Percentiles rank a stretch among this genome's conserved stretches.
phyloP scores from a whole-genome alignment of 2,888 invertebrate genomes.

The Heliconius aoede region DNA sequence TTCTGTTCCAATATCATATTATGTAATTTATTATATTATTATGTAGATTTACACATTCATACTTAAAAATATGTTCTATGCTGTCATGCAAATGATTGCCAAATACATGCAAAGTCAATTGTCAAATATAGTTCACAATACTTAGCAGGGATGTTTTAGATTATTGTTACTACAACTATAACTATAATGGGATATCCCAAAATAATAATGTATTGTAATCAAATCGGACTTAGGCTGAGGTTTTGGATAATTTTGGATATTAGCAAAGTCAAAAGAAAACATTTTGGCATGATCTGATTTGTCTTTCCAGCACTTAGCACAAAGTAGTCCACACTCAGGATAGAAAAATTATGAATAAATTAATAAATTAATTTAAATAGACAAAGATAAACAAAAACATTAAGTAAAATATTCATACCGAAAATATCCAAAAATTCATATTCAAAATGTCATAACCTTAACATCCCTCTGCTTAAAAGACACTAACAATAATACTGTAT shows the following conservation, averaged over 20 bases:
- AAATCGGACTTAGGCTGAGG: background rate
- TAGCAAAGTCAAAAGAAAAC: too few relatives aligned
- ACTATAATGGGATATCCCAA: background rate
- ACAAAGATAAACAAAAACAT: background rate
- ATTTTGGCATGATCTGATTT: too few relatives aligned
- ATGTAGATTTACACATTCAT: constrained; percentile 79
- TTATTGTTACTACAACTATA: background rate
- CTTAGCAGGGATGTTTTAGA: background rate
- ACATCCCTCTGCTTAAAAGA: background rate
- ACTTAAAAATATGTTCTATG: constrained; percentile 50
- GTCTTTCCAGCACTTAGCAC: too few relatives aligned
- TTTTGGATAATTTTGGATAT: too few relatives aligned
- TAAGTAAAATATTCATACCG: too few relatives aligned
- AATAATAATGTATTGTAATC: background rate
- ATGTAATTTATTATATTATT: constrained; percentile 40
- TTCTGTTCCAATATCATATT: constrained; percentile 41
- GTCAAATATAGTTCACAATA: constrained; percentile 7
- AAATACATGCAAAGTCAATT: constrained; percentile 33
- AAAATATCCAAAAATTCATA: too few relatives aligned
- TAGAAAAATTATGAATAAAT: too few relatives aligned
- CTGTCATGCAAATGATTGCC: constrained; percentile 51
- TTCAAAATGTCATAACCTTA: background rate
- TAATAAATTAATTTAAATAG: too few relatives aligned
- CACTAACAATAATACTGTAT: constrained; percentile 30
- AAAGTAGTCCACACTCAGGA: too few relatives aligned